Conservation (phyloP, 2,888 invertebrate species). For the Ennomos erosarius region DNA sequence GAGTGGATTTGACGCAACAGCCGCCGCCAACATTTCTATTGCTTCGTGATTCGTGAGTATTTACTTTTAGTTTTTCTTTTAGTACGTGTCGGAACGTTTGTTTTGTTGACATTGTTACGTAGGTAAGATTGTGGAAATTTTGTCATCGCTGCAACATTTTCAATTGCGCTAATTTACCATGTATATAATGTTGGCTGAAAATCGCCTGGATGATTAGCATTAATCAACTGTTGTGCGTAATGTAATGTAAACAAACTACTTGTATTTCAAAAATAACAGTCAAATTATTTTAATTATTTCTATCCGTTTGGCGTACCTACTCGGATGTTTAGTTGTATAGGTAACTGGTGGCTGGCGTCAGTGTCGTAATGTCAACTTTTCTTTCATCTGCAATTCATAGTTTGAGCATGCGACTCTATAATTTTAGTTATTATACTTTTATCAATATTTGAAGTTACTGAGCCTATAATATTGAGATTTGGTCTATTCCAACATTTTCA, state of each 20-base stretch:
- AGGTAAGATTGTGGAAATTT: conserved; percentile 48
- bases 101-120: conserved; percentile 68
- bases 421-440: too few relatives aligned
- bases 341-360: too few relatives aligned
- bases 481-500: too few relatives aligned
- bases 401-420: too few relatives aligned
- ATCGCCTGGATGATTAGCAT: conserved; percentile 17
- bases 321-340: too few relatives aligned
- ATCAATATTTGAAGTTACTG: too few relatives aligned
- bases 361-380: too few relatives aligned
- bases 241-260: not conserved
- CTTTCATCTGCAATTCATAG: too few relatives aligned
- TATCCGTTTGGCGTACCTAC: too few relatives aligned
- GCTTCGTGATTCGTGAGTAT: conserved; percentile 66
- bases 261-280: conserved; percentile 13
- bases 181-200: conserved; percentile 23
- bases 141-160: conserved; percentile 33
- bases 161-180: conserved; percentile 17
- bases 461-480: too few relatives aligned
- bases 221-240: conserved; percentile 13
- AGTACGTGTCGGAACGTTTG: conserved; percentile 48
- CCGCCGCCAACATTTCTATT: conserved; percentile 37
- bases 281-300: too few relatives aligned
- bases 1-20: conserved; percentile 58
- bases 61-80: conserved; percentile 46